Evolutionary conservation across 1,140 invertebrate genomes (phyloP).

Genomic region (Chlorops oryzae): DNA sequence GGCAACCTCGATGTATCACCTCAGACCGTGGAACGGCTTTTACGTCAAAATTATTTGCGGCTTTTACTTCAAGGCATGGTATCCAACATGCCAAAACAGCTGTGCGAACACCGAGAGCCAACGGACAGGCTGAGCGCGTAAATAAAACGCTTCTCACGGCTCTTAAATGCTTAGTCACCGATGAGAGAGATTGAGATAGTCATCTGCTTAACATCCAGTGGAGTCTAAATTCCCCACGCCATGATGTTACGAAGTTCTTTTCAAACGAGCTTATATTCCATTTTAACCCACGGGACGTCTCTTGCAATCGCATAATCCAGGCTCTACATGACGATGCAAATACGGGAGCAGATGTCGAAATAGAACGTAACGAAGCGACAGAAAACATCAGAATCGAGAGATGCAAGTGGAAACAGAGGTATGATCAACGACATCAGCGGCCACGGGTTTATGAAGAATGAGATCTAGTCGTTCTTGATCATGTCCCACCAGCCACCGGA

Average conservation of each 20-base stretch:
- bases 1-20: neutral
- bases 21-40: conserved; percentile 2
- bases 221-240: neutral
- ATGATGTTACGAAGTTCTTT: neutral
- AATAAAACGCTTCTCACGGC: neutral
- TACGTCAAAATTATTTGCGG: conserved; percentile 9
- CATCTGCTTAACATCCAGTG: neutral
- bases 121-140: neutral
- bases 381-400: conserved; percentile 11
- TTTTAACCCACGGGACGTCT: neutral
- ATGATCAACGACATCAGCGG: neutral
- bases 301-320: neutral
- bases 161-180: neutral
- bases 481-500: neutral
- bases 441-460: neutral
- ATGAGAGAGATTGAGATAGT: neutral
- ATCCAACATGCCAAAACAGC: neutral
- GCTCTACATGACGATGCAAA: neutral
- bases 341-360: neutral
- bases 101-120: conserved; percentile 1
- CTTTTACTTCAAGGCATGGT: neutral
- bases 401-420: neutral
- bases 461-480: neutral
- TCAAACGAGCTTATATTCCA: conserved; percentile 1
- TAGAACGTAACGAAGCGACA: neutral